Evolutionary conservation across 2,797 vertebrate genomes (phyloP).

Genomic region (Sebastes glaucus): DNA sequence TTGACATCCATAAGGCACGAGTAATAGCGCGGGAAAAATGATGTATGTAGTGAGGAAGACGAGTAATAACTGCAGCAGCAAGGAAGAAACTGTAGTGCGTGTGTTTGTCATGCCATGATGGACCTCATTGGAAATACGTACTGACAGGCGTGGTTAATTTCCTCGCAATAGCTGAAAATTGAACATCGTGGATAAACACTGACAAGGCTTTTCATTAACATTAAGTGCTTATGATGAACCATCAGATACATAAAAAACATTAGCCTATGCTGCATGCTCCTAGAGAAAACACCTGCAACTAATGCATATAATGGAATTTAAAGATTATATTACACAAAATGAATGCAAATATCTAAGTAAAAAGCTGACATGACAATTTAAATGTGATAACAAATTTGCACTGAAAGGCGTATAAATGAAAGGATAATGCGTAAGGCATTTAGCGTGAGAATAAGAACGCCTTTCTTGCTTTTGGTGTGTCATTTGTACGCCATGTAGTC

Average conservation of each 20-base stretch:
- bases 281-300: neutral
- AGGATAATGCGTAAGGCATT: no score
- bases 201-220: constrained; percentile 66
- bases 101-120: constrained; percentile 59
- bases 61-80: neutral
- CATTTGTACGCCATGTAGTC: no score
- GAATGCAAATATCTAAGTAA: neutral
- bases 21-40: neutral
- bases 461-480: no score
- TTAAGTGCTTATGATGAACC: constrained; percentile 59
- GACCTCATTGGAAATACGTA: constrained; percentile 67
- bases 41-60: constrained; percentile 10
- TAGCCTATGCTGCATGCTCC: neutral
- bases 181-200: constrained; percentile 59
- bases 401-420: no score
- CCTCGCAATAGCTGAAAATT: constrained; percentile 70
- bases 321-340: neutral
- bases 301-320: neutral
- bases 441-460: no score
- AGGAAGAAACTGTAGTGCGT: neutral
- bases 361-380: neutral
- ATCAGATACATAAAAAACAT: constrained; percentile 20
- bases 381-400: neutral
- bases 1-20: neutral
- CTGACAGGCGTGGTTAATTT: constrained; percentile 79